Conservation (phyloP, 2,797 vertebrate species). For the Helarctos malayanus region DNA sequence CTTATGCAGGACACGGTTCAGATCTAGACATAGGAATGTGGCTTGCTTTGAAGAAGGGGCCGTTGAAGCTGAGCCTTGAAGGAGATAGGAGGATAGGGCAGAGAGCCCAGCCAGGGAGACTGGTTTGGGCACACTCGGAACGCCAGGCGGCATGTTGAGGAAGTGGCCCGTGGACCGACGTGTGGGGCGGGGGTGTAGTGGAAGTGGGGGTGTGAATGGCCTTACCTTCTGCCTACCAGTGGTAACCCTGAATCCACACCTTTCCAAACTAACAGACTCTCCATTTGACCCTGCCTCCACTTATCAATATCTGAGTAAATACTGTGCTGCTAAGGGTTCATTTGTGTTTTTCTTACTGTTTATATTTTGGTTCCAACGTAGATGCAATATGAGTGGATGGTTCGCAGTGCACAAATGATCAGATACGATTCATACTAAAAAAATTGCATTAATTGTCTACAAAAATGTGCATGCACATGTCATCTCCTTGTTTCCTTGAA, state of each 20-base stretch:
- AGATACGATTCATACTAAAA: background rate
- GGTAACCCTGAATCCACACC: background rate
- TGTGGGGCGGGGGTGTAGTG: background rate
- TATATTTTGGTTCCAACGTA: background rate
- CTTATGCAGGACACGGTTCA: background rate
- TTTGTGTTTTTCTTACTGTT: conserved; percentile 7
- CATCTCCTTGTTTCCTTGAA: background rate
- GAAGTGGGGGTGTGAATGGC: background rate
- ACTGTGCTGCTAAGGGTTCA: background rate
- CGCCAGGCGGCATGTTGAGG: background rate
- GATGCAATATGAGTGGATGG: background rate
- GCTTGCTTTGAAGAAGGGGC: background rate
- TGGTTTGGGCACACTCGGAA: fast-evolving
- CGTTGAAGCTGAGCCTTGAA: background rate
- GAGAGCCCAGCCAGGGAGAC: too few species aligned
- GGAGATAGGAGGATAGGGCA: fast-evolving
- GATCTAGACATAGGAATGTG: background rate
- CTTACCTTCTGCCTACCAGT: background rate
- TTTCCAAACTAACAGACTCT: background rate
- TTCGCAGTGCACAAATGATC: background rate
- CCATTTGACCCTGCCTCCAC: background rate
- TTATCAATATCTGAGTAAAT: background rate
- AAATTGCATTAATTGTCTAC: background rate
- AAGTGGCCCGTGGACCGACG: background rate
- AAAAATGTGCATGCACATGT: background rate